These are phyloP conservation scores for Hyles euphorbiae DNA, from an alignment of 1,140 invertebrate genomes.

Conservation along the genomic window DNA sequence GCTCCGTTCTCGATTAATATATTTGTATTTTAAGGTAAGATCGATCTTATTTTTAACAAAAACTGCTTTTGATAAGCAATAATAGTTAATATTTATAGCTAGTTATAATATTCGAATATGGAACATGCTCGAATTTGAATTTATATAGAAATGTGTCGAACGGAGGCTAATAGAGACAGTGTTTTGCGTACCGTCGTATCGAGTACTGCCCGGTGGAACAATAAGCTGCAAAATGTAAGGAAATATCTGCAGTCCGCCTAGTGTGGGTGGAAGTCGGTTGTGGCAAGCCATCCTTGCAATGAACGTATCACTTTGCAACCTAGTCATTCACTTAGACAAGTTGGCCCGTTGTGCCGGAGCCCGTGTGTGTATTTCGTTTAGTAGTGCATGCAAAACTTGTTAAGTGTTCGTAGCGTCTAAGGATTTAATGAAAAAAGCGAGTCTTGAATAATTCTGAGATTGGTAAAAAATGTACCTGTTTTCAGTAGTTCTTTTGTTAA, in stretches of 20 bases:
- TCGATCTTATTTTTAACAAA: conserved; percentile 31
- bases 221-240: conserved; percentile 17
- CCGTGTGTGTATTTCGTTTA: conserved; percentile 58
- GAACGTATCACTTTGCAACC: conserved; percentile 56
- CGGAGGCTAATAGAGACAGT: conserved; percentile 3
- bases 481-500: conserved; percentile 72
- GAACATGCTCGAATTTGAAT: conserved; percentile 7
- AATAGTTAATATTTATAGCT: conserved; percentile 36
- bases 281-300: conserved; percentile 32
- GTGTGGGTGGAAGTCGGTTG: conserved; percentile 15
- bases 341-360: conserved; percentile 31
- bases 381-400: conserved; percentile 70
- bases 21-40: conserved; percentile 32
- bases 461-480: conserved; percentile 71
- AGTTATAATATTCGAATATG: conserved; percentile 31
- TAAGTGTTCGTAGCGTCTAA: conserved; percentile 71
- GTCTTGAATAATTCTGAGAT: conserved; percentile 71
- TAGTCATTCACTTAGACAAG: conserved; percentile 71
- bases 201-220: conserved; percentile 4
- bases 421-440: conserved; percentile 59
- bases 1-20: conserved; percentile 26
- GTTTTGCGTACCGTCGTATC: not conserved
- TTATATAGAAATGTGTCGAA: not conserved
- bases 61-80: conserved; percentile 33
- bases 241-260: conserved; percentile 13